Base-by-base conservation (phyloP, 2,797 vertebrate species). In the Carapus acus region DNA sequence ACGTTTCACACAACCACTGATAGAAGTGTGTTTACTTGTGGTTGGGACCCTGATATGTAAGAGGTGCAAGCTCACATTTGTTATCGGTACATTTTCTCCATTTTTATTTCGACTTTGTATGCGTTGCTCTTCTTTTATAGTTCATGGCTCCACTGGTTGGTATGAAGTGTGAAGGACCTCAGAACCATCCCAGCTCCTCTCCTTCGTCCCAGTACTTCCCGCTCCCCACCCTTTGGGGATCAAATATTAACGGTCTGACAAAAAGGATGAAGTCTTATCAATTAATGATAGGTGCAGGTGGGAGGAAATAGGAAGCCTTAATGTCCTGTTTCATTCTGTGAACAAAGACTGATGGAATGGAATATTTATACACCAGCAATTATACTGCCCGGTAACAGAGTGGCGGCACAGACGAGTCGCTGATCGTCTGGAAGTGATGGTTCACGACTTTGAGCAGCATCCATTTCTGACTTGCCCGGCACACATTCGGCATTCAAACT, bases 271-370 rank as follows among this genome's bases (percentile, higher is more conserved):
- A 74, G 74, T 63, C 56, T 75, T 72, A 80, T 85, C 69, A 80
- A 83, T 85, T 71, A 83, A 79, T 85, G 71, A 85, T 79, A 71
- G 72, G 66, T 74, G 74, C 27, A 38, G 60, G 57, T n/a, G n/a
- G n/a, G n/a, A n/a, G 77, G 79, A 82, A 84, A 82, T 83, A 65
- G 71, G 76, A 74, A 61, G 58, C 55, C 52, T 39, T 65, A 73
- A 83, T 83, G 66, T 80, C 70, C 67, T 61, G 69, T 75, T 75
- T 78, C 56, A 73, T 73, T 61, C 54, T 6, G n/a, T 16, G 14
- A 33, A 54, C 52, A 76, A 73, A 49, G 63, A 65, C 16, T 58
- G 61, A 78, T 60, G 46, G 53, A 60, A 43, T 71, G 65, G 58
- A 73, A 78, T 80, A 82, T 73, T 79, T 75, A 72, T 71, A 73